A percentile compares a stretch with the other conserved stretches of the same genome.
phyloP scores from a whole-genome alignment of 2,113 vertebrate species.

The Serilophus lunatus region DNA sequence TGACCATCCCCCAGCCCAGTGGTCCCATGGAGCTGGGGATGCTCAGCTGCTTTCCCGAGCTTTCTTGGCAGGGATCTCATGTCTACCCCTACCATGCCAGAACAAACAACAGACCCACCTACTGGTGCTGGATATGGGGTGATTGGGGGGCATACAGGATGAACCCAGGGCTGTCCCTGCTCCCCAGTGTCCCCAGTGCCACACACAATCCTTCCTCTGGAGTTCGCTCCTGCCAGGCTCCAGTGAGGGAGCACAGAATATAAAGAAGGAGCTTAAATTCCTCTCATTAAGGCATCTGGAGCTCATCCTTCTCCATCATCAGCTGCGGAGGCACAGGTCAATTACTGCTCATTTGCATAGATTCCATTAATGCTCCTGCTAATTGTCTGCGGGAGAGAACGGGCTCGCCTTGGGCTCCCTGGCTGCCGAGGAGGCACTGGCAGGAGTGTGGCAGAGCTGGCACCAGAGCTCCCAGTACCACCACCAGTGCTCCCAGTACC shows the following conservation, averaged over 20 bases:
- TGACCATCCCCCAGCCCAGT: background rate
- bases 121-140: rapidly evolving
- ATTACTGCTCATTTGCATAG: slow-evolving; percentile 73
- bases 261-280: slow-evolving; percentile 55
- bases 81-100: background rate
- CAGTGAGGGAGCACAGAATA: background rate
- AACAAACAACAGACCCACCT: background rate
- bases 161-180: background rate
- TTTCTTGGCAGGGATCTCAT: background rate
- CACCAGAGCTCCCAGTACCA: background rate
- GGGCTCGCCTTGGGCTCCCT: background rate
- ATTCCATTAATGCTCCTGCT: slow-evolving; percentile 69
- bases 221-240: background rate
- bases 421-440: slow-evolving; percentile 21
- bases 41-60: rapidly evolving
- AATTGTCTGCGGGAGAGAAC: slow-evolving; percentile 71
- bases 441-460: background rate
- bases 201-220: rapidly evolving
- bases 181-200: background rate
- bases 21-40: rapidly evolving
- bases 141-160: rapidly evolving
- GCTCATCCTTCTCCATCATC: slow-evolving; percentile 54
- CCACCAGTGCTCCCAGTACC: background rate
- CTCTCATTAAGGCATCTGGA: slow-evolving; percentile 72
- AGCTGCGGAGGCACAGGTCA: slow-evolving; percentile 58